phyloP scores from a whole-genome alignment of 2,888 invertebrate genomes.

The Panopea generosa region DNA sequence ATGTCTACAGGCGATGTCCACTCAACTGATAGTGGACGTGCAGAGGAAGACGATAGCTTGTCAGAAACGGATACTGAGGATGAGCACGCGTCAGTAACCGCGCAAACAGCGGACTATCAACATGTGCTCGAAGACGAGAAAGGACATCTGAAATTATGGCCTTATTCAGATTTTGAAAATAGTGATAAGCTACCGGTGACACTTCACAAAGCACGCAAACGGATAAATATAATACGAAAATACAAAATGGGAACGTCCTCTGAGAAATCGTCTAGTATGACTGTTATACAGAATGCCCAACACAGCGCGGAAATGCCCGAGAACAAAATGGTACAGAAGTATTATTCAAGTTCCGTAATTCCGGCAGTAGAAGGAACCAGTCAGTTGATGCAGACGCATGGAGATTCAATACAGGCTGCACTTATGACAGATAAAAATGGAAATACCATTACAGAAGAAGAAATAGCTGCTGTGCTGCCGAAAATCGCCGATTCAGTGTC shows the following conservation, averaged over 20 bases:
- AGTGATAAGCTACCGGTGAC: conserved; percentile 52
- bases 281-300: conserved; percentile 53
- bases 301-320: conserved; percentile 58
- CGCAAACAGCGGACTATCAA: conserved; percentile 45
- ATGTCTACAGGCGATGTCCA: conserved; percentile 13
- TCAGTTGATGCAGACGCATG: conserved; percentile 48
- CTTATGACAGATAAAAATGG: conserved; percentile 54
- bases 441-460: conserved; percentile 54
- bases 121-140: conserved; percentile 58
- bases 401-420: conserved; percentile 46
- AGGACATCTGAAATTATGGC: conserved; percentile 55
- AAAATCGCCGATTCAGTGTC: conserved; percentile 63
- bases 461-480: conserved; percentile 49
- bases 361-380: conserved; percentile 32
- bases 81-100: conserved; percentile 17
- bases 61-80: background rate
- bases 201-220: conserved; percentile 40
- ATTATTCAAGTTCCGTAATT: conserved; percentile 51
- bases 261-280: conserved; percentile 37
- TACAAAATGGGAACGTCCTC: conserved; percentile 18
- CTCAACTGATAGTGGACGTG: conserved; percentile 9
- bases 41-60: conserved; percentile 1
- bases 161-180: conserved; percentile 60
- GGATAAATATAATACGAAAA: conserved; percentile 22
- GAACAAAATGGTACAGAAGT: conserved; percentile 44